Base-by-base conservation (phyloP, 2,797 vertebrate genomes). In the Phyllotis vaccarum region DNA sequence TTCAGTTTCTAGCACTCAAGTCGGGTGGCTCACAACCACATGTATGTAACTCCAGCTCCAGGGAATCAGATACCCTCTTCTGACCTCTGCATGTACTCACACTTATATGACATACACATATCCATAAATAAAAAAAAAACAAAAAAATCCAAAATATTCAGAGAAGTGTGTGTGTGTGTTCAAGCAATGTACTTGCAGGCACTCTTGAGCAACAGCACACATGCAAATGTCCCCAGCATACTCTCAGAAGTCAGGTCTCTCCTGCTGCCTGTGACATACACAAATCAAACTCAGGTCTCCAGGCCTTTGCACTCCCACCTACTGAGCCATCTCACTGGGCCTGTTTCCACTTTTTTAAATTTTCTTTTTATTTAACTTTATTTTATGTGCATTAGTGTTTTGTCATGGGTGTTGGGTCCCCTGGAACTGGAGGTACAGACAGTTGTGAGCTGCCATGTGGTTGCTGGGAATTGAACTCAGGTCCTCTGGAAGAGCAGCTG, bases 281-380 rank as follows among this genome's bases (percentile, higher is more conserved):
- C 2, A 43, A 40, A 46, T 21, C 81, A 64, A 83, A 64, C 81
- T 24, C 11, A 37, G 31, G 76, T 56, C 78, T 82, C 31, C 60
- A 83, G 81, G 19, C 80, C 56, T 31, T 43, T 29, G 27, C 80
- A 19, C 56, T 83, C 60, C 29, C 21, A 49, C 60, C 81, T 64
- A 64, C 60, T 34, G 29, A 64, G 60, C 19, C 62, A 34, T n/a
- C 60, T 46, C 49, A 17, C 60, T 12, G 5, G 31, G 86, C 90
- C 85, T 75, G 14, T 54, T 82, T 80, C 81, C 17, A 24, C 72
- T 82, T 92, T 78, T 85, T 74, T 94, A 93, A 49, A 49, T 49
- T 49, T 49, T n/a, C n/a, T n/a, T 49, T 49, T 49, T 49, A 49
- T 49, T 49, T 49, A 49, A 49, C 46, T 49, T 49, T 49, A 49